Evolutionary conservation across 2,888 invertebrate genomes (phyloP), one percentile per base, ranked within the genome.

Genomic region (Metellina segmentata): DNA sequence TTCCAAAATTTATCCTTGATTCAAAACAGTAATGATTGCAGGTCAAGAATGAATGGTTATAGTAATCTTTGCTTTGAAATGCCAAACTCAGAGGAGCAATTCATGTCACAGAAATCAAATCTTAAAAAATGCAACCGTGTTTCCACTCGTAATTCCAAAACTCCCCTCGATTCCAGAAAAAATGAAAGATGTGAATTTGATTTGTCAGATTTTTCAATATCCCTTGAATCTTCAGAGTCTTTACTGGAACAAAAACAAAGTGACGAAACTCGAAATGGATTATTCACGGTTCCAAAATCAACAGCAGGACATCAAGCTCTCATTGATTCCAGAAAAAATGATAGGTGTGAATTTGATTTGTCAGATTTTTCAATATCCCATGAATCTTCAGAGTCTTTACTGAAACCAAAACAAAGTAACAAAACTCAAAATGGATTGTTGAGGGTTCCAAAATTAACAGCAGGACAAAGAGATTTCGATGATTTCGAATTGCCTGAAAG

Each of bases 31-130:
- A 61, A 61, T 61, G 11, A 61, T 61, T 61, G 34, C 61, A 61
- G 6, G 13, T 16, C 7, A 7, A 61, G n/a, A 70, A 49, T 61
- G 48, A 70, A 70, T 81, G 70, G 70, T 16, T n/a, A 11, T 51
- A 34, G 49, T 52, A 20, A 52, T 11, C 20, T 49, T 72, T 19
- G 16, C 11, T 70, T 69, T 16, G 79, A 78, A 72, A 34, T 79
- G 52, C 8, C 51, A 52, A 72, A 81, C 13, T 7, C 48, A 72
- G 49, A 48, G 20, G 70, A 81, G 13, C n/a, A n/a, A 72, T 81
- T 87, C 13, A 53, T 52, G 52, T 51, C 71, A 20, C 86, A 86
- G 48, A 20, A 78, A 49, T 49, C 34, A 70, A 70, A 78, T 16
- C 34, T 19, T 7, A 77, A 85, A 48, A 85, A 19, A 19, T 19